Base-by-base conservation (phyloP, 2,113 vertebrate genomes). In the Phycodurus eques region DNA sequence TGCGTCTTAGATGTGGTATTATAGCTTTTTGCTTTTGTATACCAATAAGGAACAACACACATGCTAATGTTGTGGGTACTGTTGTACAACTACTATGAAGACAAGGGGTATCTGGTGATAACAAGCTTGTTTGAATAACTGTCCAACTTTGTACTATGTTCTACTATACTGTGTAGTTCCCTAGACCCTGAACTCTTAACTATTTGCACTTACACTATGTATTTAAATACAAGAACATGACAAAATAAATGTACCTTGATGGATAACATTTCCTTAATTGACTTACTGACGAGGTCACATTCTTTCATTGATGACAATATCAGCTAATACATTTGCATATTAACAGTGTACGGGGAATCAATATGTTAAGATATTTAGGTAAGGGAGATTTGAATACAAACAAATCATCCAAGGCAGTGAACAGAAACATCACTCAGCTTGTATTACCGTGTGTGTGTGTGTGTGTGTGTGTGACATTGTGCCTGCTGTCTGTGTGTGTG, bases 241-340 rank as follows among this genome's bases (percentile, higher is more conserved):
- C 65, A 94, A 95, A 98, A 98, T 98, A 98, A 98, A 98, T 97
- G 96, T 97, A 94, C 95, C 93, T 95, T 96, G 95, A 94, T 94
- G 94, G 95, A 95, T 75, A 85, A 46, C 43, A 66, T 46, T 66
- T 65, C 20, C 43, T 47, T 66, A 17, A 43, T 66, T 27, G 13
- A 19, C 19, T 66, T 22, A 44, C 19, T 64, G 56, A 64, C 0
- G 7, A 80, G 53, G 82, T 80, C 35, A 5, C 22, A 74, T 12
- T 2, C 78, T 74, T 63, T 42, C 51, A 44, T 69, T 70, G 35
- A 72, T 64, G 64, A 47, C 5, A 2, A 39, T 11, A 46, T 22
- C 42, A 4, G 63, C n/a, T 42, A 12, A n/a, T 13, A 27, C 27
- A 27, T 15, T 27, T 66, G 59, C 60, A 19, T 35, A 19, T 65